Evolutionary conservation across 2,888 invertebrate genomes (phyloP), one percentile per base, ranked within the genome.

Genomic region (Platycheirus rosarum): DNA sequence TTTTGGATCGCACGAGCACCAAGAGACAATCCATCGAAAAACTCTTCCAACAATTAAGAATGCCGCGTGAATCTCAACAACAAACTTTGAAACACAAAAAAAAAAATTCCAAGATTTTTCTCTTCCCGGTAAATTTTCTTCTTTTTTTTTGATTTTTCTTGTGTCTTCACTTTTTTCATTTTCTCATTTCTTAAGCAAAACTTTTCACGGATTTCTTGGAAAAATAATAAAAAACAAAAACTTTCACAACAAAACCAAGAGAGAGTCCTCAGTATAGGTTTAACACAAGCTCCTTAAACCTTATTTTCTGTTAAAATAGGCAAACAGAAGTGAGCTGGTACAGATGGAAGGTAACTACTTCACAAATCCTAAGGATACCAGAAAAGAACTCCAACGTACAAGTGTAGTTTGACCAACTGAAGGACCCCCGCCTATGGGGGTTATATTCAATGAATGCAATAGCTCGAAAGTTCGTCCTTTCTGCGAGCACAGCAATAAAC

Each of bases 41-140:
- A 69, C 79, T 75, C 80, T 66, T 66, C n/a, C 46, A 80, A 71
- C 80, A 80, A 80, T 80, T 80, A 80, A 65, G 80, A 80, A 80
- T 66, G 76, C 76, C 80, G 75, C 80, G 80, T 75, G 62, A 76
- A 71, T 75, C 76, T 48, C 37, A 29, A 1, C 5, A 32, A 53
- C 14, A 32, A 73, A 68, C n/a, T 62, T 69, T 60, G 14, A n/a
- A 16, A 46, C 46, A 53, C 37, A 62, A 71, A 62, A n/a, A n/a
- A n/a, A n/a, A 8, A 40, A 23, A 23, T 57, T 9, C 26, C 40
- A 57, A 40, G 26, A 26, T 35, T 35, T 57, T 55, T 9, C 40
- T 55, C 40, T 55, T 16, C 14, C 18, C 23, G 37, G 37, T 55
- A 14, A 18, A 9, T 55, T 29, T 53, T 48, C 18, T 51, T 62